These are phyloP conservation scores for Parotocinclus haroldoi DNA, from an alignment of 2,797 vertebrate species.

Conservation along the genomic window DNA sequence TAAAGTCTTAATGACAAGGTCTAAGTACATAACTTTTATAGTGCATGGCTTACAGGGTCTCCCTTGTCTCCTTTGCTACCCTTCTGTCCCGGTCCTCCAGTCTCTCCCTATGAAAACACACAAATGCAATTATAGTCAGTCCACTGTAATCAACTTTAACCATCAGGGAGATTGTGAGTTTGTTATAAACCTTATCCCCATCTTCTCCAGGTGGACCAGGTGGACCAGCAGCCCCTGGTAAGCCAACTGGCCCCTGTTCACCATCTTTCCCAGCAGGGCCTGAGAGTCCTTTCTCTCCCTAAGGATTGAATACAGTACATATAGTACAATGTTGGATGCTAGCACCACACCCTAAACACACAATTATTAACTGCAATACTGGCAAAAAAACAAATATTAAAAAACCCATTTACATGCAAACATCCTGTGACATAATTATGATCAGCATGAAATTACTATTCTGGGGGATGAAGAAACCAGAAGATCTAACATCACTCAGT, in stretches of 20 bases:
- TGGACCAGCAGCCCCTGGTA: conserved; percentile 75
- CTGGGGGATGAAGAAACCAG: too few species aligned
- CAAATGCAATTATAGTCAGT: not conserved
- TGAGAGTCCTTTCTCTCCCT: conserved; percentile 83
- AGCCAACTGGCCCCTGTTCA: conserved; percentile 73
- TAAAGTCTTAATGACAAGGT: not conserved
- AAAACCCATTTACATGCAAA: too few species aligned
- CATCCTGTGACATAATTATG: too few species aligned
- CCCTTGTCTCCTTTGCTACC: conserved; percentile 92
- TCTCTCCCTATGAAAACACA: conserved; percentile 76
- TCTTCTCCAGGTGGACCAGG: conserved; percentile 82
- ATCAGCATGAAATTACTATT: too few species aligned
- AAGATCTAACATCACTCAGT: too few species aligned
- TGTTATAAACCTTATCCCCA: conserved; percentile 83
- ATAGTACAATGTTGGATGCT: too few species aligned
- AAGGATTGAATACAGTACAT: not conserved
- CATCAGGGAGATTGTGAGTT: not conserved
- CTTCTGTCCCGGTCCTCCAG: conserved; percentile 84
- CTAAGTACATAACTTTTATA: not conserved
- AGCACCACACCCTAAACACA: too few species aligned
- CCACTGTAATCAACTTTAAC: not conserved
- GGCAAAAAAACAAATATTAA: too few species aligned
- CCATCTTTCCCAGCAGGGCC: conserved; percentile 84
- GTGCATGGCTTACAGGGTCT: conserved; percentile 72
- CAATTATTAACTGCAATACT: too few species aligned